Evolutionary conservation across 2,888 invertebrate species (phyloP), one percentile per base, ranked within the genome.

Genomic region (Helicoverpa assulta): DNA sequence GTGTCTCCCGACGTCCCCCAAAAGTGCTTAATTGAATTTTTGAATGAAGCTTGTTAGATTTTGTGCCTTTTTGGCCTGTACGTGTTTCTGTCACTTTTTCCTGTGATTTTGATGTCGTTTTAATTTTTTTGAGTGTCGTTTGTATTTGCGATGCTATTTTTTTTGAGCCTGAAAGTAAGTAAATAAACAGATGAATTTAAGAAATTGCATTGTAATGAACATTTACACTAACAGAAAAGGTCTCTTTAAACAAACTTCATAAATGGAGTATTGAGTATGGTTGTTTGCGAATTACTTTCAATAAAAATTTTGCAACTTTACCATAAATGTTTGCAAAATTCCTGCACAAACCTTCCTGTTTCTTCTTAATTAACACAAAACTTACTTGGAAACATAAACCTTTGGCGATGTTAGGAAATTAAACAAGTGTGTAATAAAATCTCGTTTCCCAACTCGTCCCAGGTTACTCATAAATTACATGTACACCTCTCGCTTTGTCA

Each of bases 381-480:
- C 83, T 82, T 85, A 85, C 87, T 87, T 86, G 82, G 82, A 76
- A 78, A 77, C 81, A 81, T 85, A 86, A 87, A 82, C 79, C 85
- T 79, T 81, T 58, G 57, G 75, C 81, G 83, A 84, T 87, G 86
- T 87, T 85, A 81, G 85, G 82, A 89, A 89, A 90, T 89, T 89
- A 88, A 91, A 89, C 90, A 88, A 89, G 86, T 87, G 85, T 85
- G 88, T 89, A 91, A 91, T 90, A 88, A 89, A 91, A 90, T 89
- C 89, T 86, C 85, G 85, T 85, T 84, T 76, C 84, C 82, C 51
- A 59, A 73, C 74, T 75, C 65, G 84, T 82, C 85, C 87, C 87
- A 86, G 85, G 88, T 89, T 86, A 76, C 82, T 76, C 84, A 88
- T 91, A 90, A 91, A 92, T 89, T 86, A 86, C 79, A 68, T 77